phyloP scores from a whole-genome alignment of 2,113 vertebrate genomes.

The Prochilodus magdalenae region DNA sequence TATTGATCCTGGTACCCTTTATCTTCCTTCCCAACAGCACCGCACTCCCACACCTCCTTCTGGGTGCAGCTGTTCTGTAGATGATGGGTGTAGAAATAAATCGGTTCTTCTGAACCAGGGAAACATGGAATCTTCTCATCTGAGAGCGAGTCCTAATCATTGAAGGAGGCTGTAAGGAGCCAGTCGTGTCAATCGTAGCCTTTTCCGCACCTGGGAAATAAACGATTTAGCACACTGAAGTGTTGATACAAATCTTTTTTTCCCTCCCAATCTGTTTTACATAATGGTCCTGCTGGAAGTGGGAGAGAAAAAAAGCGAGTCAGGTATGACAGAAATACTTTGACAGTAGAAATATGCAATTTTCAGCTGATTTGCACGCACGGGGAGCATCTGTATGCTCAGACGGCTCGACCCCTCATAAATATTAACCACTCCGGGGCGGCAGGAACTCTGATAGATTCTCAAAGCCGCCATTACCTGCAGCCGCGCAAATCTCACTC shows the following conservation, averaged over 20 bases:
- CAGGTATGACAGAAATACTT: conserved; percentile 41
- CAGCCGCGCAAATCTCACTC: conserved; percentile 19
- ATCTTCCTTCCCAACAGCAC: too few species aligned
- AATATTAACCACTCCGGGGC: conserved; percentile 55
- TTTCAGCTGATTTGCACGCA: conserved; percentile 44
- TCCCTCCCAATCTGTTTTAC: conserved; percentile 36
- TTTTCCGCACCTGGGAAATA: conserved; percentile 28
- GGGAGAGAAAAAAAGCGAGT: conserved; percentile 7
- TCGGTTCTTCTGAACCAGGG: too few species aligned
- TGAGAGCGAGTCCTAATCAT: background rate
- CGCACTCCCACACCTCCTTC: too few species aligned
- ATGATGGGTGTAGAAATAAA: background rate
- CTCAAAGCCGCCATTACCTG: conserved; percentile 40
- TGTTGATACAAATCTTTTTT: conserved; percentile 20
- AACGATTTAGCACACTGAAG: conserved; percentile 20
- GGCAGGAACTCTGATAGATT: conserved; percentile 50
- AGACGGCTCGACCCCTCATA: conserved; percentile 44
- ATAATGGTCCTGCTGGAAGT: conserved; percentile 40
- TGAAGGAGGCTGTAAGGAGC: background rate
- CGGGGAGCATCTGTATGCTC: conserved; percentile 47
- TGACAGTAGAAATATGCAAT: conserved; percentile 26
- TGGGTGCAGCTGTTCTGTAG: too few species aligned
- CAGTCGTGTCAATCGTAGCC: conserved; percentile 15
- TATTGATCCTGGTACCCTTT: too few species aligned
- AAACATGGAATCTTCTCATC: background rate